Base-by-base conservation (phyloP, 2,113 vertebrate genomes). In the Prochilodus magdalenae region DNA sequence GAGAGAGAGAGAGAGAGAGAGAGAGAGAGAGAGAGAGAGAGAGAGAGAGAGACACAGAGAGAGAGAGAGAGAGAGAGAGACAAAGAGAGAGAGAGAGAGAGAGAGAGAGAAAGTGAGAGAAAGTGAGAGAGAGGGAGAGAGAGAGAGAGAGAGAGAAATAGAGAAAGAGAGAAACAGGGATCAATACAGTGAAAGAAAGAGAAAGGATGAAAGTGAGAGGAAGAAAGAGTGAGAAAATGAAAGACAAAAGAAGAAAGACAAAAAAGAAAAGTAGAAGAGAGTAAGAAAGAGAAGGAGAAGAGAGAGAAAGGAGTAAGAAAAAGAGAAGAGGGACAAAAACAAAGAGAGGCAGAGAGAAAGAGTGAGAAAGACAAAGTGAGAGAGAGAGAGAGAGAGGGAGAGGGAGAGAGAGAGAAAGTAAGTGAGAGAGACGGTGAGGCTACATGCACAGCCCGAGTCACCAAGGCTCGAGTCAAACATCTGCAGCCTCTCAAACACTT, bases 251-350 rank as follows among this genome's bases (percentile, higher is more conserved):
- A 2, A 14, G 49, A 18, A 12, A 18, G 51, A 36, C 63, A 22
- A 30, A n/a, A 24, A 14, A 66, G 73, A 16, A 70, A 85, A 47
- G 84, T 18, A 82, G 36, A 79, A 59, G 71, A 53, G 53, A 59
- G 83, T n/a, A n/a, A n/a, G n/a, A 85, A 81, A 90, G 86, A 87
- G 88, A 87, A 89, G 89, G 87, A 89, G 13, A 88, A 87, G 90
- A 84, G 66, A 83, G 85, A 70, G 84, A 86, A 77, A 47, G 84
- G 15, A 15, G 15, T 2, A 6, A n/a, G 2, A 14, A 53, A 14
- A 18, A 18, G 20, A 3, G 15, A 5, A 83, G 83, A 84, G 81
- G n/a, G 71, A 77, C 81, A 80, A 73, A 88, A 87, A 91, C 84
- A 44, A 10, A 44, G 40, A 44, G 40, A 44, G 4, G 1, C 1